phyloP scores from a whole-genome alignment of 2,113 vertebrate genomes.

The Gracilinanus agilis region DNA sequence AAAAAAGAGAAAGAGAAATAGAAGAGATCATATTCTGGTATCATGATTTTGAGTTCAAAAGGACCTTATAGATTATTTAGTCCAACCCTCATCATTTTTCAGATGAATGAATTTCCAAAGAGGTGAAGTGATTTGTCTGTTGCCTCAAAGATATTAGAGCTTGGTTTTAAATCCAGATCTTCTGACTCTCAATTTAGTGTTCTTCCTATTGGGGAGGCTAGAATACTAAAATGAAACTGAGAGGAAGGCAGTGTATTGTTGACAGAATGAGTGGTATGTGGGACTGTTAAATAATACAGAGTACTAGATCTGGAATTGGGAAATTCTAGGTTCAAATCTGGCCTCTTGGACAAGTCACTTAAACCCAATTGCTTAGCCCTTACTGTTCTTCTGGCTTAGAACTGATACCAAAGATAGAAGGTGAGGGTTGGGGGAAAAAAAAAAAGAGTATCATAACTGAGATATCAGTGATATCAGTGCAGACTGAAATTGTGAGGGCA shows the following conservation, averaged over 20 bases:
- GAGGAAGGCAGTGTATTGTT: background rate
- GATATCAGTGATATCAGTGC: background rate
- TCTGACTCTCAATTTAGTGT: background rate
- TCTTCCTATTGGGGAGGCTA: background rate
- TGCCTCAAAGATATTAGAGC: background rate
- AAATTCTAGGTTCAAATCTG: background rate
- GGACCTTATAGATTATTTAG: background rate
- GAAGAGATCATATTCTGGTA: background rate
- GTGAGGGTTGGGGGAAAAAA: background rate
- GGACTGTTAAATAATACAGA: too few relatives aligned
- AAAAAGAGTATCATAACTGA: background rate
- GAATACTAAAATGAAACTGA: background rate
- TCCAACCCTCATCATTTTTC: background rate
- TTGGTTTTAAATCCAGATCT: background rate
- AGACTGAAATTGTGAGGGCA: background rate
- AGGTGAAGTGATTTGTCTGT: background rate
- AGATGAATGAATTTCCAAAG: background rate
- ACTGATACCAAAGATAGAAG: too few relatives aligned
- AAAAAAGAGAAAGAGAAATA: background rate
- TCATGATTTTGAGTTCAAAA: background rate
- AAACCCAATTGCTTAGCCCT: too few relatives aligned
- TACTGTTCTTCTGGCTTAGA: too few relatives aligned
- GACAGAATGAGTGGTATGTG: background rate
- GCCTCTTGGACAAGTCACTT: background rate
- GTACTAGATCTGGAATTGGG: too few relatives aligned